A percentile compares a stretch with the other conserved stretches of the same genome.
Evolutionary conservation across 2,797 vertebrate species (phyloP).

Genomic region (Echiichthys vipera): DNA sequence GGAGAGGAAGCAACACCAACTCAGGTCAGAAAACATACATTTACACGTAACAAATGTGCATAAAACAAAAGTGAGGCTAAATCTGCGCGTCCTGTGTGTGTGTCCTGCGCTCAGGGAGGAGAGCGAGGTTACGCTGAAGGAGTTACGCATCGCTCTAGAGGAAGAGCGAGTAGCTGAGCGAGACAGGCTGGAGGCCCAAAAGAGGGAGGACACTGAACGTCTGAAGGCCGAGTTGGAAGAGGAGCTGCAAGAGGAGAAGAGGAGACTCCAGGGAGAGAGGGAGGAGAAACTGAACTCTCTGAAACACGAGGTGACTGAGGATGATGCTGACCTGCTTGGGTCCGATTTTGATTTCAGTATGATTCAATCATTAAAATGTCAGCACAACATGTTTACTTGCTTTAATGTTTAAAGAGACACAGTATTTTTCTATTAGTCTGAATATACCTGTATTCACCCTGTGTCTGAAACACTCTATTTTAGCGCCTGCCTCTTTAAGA

Average conservation of each 20-base stretch:
- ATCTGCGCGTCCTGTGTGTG: not conserved
- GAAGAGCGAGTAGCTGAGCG: constrained; percentile 62
- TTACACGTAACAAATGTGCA: not conserved
- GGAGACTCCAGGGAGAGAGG: constrained; percentile 72
- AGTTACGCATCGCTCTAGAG: constrained; percentile 77
- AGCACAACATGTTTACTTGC: no score
- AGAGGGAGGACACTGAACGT: constrained; percentile 69
- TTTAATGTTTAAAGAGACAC: no score
- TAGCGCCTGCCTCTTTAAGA: no score
- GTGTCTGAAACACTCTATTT: no score
- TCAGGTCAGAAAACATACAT: constrained; percentile 81
- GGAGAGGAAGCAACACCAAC: constrained; percentile 68
- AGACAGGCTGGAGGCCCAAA: constrained; percentile 77
- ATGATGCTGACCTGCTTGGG: not conserved
- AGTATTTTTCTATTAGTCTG: no score
- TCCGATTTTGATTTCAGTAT: not conserved
- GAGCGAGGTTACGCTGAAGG: constrained; percentile 77
- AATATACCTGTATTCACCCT: no score
- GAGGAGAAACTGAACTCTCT: constrained; percentile 78
- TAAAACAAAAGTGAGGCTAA: not conserved
- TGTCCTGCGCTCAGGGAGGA: constrained; percentile 80
- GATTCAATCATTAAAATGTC: not conserved
- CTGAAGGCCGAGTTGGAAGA: constrained; percentile 82
- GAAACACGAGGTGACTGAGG: constrained; percentile 78
- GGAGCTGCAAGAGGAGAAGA: constrained; percentile 73